phyloP scores from a whole-genome alignment of 1,140 invertebrate species.

The Lordiphosa mommai region DNA sequence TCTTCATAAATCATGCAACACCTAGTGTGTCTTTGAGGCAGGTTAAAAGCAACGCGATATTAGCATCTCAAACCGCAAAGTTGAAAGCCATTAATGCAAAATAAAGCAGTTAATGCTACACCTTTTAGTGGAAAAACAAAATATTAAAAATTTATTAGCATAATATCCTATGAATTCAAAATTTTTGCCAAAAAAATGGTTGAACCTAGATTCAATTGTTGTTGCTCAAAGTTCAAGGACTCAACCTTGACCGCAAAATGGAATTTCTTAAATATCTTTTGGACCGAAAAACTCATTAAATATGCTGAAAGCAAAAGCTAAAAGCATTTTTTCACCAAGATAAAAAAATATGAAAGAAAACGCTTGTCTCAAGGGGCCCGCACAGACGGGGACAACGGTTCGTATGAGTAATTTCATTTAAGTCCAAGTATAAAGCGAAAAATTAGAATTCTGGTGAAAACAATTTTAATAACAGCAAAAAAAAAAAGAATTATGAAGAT shows the following conservation, averaged over 20 bases:
- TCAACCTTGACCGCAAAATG: not conserved
- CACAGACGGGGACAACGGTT: not conserved
- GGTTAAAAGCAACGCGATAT: slow-evolving; percentile 21
- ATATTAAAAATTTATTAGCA: not conserved
- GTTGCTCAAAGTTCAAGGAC: slow-evolving; percentile 2
- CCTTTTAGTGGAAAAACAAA: not conserved
- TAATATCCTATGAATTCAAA: no score
- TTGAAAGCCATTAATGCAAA: slow-evolving; percentile 4
- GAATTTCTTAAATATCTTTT: not conserved
- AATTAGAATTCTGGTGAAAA: not conserved
- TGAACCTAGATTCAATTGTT: not conserved
- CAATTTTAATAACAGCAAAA: no score
- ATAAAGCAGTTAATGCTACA: not conserved
- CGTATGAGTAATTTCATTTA: slow-evolving; percentile 14
- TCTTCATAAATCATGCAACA: slow-evolving; percentile 36
- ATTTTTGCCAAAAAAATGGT: no score
- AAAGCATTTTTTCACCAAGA: slow-evolving; percentile 8
- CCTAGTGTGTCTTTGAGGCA: slow-evolving; percentile 37
- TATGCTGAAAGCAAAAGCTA: slow-evolving; percentile 9
- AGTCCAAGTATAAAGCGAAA: not conserved
- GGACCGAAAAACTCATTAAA: not conserved
- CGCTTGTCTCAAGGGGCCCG: not conserved
- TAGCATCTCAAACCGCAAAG: slow-evolving; percentile 46
- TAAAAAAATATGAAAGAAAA: not conserved
- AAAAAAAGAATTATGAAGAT: no score